A percentile compares a stretch with the other conserved stretches of the same genome.
These are phyloP conservation scores for Mamestra brassicae DNA, from an alignment of 2,888 invertebrate species.

Conservation along the genomic window DNA sequence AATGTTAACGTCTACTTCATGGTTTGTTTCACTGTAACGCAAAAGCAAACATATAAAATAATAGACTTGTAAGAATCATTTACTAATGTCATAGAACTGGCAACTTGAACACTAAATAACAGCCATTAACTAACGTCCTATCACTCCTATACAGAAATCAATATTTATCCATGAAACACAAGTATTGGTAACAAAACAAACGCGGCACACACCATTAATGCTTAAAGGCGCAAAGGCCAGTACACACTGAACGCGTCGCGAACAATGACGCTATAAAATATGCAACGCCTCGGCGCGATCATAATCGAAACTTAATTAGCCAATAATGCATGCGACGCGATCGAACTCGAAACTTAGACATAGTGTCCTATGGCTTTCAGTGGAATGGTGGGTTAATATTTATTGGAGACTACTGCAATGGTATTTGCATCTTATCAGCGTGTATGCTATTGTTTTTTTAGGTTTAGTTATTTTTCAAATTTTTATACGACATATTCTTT, in stretches of 20 bases:
- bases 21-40: too few relatives aligned
- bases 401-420: neutral
- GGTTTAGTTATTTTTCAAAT: too few relatives aligned
- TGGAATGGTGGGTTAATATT: slow-evolving; percentile 42
- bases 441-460: too few relatives aligned
- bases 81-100: too few relatives aligned
- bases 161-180: slow-evolving; percentile 38
- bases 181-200: slow-evolving; percentile 62
- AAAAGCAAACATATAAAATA: too few relatives aligned
- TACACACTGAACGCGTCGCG: slow-evolving; percentile 64
- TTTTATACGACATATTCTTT: too few relatives aligned
- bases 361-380: slow-evolving; percentile 39
- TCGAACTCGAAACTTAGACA: slow-evolving; percentile 59
- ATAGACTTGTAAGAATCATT: too few relatives aligned
- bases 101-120: neutral
- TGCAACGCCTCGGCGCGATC: slow-evolving; percentile 75
- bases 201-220: slow-evolving; percentile 54
- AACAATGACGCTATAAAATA: slow-evolving; percentile 76
- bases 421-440: too few relatives aligned
- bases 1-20: too few relatives aligned
- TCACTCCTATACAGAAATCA: slow-evolving; percentile 50
- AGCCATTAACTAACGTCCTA: neutral
- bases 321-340: slow-evolving; percentile 72
- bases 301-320: slow-evolving; percentile 78
- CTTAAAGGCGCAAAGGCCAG: slow-evolving; percentile 66